Conservation (phyloP, 2,797 vertebrate genomes). For the Pangasius djambal region DNA sequence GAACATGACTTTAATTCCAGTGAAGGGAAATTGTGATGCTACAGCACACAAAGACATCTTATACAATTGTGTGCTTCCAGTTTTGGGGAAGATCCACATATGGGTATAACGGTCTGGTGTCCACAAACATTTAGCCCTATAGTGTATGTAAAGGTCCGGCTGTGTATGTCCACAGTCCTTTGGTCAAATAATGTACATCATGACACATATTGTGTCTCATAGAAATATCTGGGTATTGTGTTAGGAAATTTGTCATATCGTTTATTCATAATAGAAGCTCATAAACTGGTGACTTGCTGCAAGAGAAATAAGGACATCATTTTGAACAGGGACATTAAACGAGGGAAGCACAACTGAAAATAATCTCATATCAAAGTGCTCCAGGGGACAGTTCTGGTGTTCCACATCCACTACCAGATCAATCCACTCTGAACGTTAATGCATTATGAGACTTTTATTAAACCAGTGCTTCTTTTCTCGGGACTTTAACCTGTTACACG, state of each 20-base stretch:
- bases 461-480: neutral
- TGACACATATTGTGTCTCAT: neutral
- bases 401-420: neutral
- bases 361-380: conserved; percentile 21
- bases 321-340: neutral
- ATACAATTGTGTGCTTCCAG: neutral
- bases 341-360: conserved; percentile 26
- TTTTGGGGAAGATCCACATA: too few relatives aligned
- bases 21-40: neutral
- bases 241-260: neutral
- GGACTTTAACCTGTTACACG: neutral
- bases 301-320: neutral
- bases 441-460: neutral
- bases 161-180: neutral
- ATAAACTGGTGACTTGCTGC: neutral
- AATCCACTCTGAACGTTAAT: neutral
- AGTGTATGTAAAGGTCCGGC: too few relatives aligned
- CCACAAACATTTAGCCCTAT: neutral
- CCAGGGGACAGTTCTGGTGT: conserved; percentile 4
- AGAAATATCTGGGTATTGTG: neutral
- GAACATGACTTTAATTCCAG: neutral
- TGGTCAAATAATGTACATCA: neutral
- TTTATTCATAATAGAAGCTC: neutral
- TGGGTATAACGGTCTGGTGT: neutral
- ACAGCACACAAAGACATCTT: neutral